Conservation (phyloP, 2,888 invertebrate genomes). For the Stenodera caucasica region DNA sequence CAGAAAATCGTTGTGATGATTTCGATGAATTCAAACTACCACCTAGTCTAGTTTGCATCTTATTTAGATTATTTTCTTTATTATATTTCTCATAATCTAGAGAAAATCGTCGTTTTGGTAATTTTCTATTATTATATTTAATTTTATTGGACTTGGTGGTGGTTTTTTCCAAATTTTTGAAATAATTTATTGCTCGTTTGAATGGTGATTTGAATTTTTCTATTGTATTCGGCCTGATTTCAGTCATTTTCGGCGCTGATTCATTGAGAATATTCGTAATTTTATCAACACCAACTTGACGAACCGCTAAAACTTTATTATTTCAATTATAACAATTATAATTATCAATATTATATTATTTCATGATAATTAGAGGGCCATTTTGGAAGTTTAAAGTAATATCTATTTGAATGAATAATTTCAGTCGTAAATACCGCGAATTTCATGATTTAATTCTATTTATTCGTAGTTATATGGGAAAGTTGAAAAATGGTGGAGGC, state of each 20-base stretch:
- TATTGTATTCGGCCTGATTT: slow-evolving; percentile 14
- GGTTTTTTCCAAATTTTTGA: slow-evolving; percentile 38
- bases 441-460: too few species aligned
- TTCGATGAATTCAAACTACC: slow-evolving; percentile 37
- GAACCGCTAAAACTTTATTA: neutral
- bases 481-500: neutral
- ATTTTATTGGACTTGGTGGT: slow-evolving; percentile 9
- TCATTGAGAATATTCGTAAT: slow-evolving; percentile 9
- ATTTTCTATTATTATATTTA: slow-evolving; percentile 10
- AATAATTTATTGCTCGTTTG: slow-evolving; percentile 36
- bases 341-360: neutral
- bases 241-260: slow-evolving; percentile 8
- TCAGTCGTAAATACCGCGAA: too few species aligned
- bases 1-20: slow-evolving; percentile 33
- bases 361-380: neutral
- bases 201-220: slow-evolving; percentile 31
- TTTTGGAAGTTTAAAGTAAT: too few species aligned
- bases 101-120: slow-evolving; percentile 26
- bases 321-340: too few species aligned
- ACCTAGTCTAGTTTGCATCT: slow-evolving; percentile 25
- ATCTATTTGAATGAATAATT: too few species aligned
- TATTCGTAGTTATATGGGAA: too few species aligned
- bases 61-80: slow-evolving; percentile 11
- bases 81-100: slow-evolving; percentile 22
- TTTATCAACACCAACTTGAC: neutral